phyloP scores from a whole-genome alignment of 1,140 invertebrate species.

The Pseudomyrmex pallidus region DNA sequence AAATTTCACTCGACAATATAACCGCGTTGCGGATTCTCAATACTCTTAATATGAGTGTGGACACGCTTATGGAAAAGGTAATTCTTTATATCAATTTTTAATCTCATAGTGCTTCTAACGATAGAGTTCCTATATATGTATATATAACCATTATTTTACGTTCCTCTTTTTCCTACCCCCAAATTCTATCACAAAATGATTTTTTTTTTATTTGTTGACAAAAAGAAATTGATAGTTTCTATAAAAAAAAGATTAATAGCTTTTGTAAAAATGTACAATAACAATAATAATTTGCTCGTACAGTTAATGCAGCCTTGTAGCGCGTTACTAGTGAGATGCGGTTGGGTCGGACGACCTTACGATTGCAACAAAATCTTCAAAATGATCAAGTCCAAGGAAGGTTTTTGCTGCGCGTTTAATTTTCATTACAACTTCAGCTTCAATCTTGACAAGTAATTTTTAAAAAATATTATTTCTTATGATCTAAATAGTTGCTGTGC shows the following conservation, averaged over 20 bases:
- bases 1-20: conserved; percentile 58
- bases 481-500: no score
- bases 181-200: no score
- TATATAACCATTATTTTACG: no score
- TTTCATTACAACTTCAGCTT: conserved; percentile 68
- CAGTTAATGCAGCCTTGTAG: conserved; percentile 79
- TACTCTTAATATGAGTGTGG: conserved; percentile 56
- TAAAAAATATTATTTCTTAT: no score
- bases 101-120: no score
- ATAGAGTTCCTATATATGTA: no score
- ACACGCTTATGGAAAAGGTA: conserved; percentile 70
- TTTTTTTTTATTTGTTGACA: no score
- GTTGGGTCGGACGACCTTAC: conserved; percentile 75
- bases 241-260: no score
- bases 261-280: background rate
- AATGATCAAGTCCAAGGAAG: conserved; percentile 72
- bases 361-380: conserved; percentile 78
- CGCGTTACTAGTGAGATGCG: conserved; percentile 70
- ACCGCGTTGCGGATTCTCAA: conserved; percentile 56
- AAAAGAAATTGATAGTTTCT: no score
- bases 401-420: conserved; percentile 80
- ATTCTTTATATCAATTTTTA: no score
- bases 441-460: background rate
- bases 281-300: conserved; percentile 12
- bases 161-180: no score